phyloP scores from a whole-genome alignment of 2,888 invertebrate genomes.

The Hirtodrosophila alboralis region DNA sequence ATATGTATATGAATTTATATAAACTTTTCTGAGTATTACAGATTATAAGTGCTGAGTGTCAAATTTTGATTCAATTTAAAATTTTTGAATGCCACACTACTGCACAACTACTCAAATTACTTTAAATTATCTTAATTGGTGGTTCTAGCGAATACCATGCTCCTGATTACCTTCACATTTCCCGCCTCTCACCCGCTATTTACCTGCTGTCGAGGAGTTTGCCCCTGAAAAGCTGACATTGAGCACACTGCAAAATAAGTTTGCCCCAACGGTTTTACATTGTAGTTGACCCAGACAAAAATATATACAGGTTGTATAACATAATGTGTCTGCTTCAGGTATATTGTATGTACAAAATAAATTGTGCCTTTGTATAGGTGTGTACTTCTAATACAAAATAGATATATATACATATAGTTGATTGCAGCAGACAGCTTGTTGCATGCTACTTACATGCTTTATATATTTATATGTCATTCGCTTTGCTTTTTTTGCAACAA shows the following conservation, averaged over 20 bases:
- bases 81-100: not conserved
- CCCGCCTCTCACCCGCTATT: conserved; percentile 4
- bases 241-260: conserved; percentile 14
- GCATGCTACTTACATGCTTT: conserved; percentile 4
- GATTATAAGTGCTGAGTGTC: no score
- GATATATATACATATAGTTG: not conserved
- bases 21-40: not conserved
- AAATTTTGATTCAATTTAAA: conserved; percentile 14
- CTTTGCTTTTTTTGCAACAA: conserved; percentile 41
- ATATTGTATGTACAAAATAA: not conserved
- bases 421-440: conserved; percentile 12
- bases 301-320: not conserved
- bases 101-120: conserved; percentile 16
- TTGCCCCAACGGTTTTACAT: conserved; percentile 3
- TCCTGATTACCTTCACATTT: not conserved
- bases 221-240: conserved; percentile 41
- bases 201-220: conserved; percentile 45
- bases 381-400: no score
- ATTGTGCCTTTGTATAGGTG: not conserved
- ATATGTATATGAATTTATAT: conserved; percentile 16
- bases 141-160: conserved; percentile 1
- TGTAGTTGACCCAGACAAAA: conserved; percentile 14
- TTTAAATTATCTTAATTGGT: conserved; percentile 21
- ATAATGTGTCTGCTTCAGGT: conserved; percentile 2
- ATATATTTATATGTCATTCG: not conserved